A percentile compares a stretch with the other conserved stretches of the same genome.
phyloP scores from a whole-genome alignment of 2,888 invertebrate species.

The Criorhina ranunculi region DNA sequence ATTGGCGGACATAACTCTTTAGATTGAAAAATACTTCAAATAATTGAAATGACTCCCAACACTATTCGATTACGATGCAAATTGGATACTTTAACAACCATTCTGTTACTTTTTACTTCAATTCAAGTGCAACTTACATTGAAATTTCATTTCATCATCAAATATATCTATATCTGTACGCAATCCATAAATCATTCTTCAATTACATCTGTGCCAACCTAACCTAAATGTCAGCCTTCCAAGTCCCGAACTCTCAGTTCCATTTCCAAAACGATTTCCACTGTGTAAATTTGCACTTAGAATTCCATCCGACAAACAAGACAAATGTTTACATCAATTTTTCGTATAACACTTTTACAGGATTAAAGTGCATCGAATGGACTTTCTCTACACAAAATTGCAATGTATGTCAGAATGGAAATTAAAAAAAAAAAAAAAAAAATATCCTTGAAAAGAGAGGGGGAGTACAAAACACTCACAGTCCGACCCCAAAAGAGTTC shows the following conservation, averaged over 20 bases:
- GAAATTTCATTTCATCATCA: slow-evolving; percentile 48
- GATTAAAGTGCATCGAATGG: slow-evolving; percentile 63
- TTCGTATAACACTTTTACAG: slow-evolving; percentile 66
- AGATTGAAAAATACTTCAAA: not conserved
- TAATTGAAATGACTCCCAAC: not conserved
- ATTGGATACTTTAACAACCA: not conserved
- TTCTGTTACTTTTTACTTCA: not conserved
- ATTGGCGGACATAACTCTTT: not conserved
- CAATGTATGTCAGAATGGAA: slow-evolving; percentile 22
- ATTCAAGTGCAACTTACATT: slow-evolving; percentile 14
- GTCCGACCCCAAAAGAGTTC: slow-evolving; percentile 37
- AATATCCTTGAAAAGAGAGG: slow-evolving; percentile 4
- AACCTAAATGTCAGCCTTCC: slow-evolving; percentile 49
- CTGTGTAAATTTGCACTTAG: slow-evolving; percentile 68
- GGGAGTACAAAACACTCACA: not conserved
- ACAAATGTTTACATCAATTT: slow-evolving; percentile 74
- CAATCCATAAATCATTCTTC: slow-evolving; percentile 62
- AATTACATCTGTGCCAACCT: slow-evolving; percentile 56
- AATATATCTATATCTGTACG: slow-evolving; percentile 14
- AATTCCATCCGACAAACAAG: slow-evolving; percentile 57
- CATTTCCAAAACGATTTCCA: slow-evolving; percentile 51
- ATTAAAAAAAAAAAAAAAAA: slow-evolving; percentile 18
- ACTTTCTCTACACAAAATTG: not conserved
- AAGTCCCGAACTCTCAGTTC: not conserved
- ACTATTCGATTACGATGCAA: not conserved